These are phyloP conservation scores for human DNA, from an alignment of 2,113 vertebrate species.

Conservation along the genomic window DNA sequence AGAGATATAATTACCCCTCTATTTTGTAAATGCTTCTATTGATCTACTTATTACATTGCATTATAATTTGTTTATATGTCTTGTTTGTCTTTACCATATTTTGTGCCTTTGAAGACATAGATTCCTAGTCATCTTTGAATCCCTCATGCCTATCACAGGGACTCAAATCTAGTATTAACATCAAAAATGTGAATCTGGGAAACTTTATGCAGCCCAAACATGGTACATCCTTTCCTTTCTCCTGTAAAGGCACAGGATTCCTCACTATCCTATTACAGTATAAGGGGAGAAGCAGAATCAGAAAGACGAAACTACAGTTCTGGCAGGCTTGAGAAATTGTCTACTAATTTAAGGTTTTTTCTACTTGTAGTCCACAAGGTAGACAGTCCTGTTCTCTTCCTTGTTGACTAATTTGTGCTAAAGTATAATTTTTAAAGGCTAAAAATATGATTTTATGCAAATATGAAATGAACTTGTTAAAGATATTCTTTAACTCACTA, in stretches of 20 bases:
- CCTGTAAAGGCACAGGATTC: background rate
- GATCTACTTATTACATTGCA: background rate
- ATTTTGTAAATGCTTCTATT: background rate
- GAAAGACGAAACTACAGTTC: background rate
- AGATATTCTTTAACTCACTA: background rate
- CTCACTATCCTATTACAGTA: too few relatives aligned
- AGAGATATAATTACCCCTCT: background rate
- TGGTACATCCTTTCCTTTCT: background rate
- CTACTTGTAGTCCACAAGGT: background rate
- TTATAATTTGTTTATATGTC: background rate
- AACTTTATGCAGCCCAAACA: background rate
- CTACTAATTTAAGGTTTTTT: background rate
- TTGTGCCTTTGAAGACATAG: background rate
- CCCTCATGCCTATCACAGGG: background rate
- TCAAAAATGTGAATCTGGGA: background rate
- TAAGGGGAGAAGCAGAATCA: background rate
- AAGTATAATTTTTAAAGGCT: background rate
- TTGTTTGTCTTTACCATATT: background rate
- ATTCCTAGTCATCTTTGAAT: background rate
- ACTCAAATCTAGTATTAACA: background rate
- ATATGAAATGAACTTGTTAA: background rate
- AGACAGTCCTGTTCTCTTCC: background rate
- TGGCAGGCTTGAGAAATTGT: background rate
- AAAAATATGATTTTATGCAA: background rate
- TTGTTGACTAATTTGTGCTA: background rate